Percentiles rank a stretch among this genome's conserved stretches.
Evolutionary conservation across 2,888 invertebrate species (phyloP).

Genomic region (Melinaea marsaeus): DNA sequence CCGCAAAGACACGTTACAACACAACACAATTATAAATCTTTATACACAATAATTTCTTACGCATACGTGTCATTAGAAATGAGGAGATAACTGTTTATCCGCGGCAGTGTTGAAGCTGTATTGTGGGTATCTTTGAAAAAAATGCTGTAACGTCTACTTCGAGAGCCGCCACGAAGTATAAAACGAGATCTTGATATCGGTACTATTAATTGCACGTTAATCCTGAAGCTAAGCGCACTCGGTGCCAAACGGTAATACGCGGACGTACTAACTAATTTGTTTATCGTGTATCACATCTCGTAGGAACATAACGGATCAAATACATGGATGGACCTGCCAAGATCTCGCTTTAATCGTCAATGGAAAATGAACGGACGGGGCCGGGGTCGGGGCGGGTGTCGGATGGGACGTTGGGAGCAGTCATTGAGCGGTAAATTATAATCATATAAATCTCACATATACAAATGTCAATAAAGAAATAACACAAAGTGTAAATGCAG

Average conservation of each 20-base stretch:
- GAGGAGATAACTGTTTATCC: not conserved
- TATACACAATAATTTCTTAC: too few relatives aligned
- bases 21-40: not conserved
- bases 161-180: conserved; percentile 16
- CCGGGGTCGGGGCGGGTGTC: too few relatives aligned
- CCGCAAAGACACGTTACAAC: conserved; percentile 19
- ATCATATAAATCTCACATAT: too few relatives aligned
- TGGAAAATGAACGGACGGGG: not conserved
- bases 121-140: conserved; percentile 1
- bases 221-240: not conserved
- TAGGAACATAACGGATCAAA: conserved; percentile 3
- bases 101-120: conserved; percentile 21
- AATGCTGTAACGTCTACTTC: conserved; percentile 6
- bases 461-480: too few relatives aligned
- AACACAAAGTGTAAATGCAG: conserved; percentile 5
- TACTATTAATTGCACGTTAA: not conserved
- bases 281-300: conserved; percentile 1
- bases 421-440: too few relatives aligned
- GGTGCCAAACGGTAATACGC: not conserved
- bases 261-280: not conserved
- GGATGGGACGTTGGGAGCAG: too few relatives aligned
- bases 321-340: conserved; percentile 4
- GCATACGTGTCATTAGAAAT: conserved; percentile 7
- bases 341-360: conserved; percentile 13
- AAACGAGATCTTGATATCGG: conserved; percentile 12